Percentiles rank a stretch among this genome's conserved stretches.
These are phyloP conservation scores for Calameuta idolon DNA, from an alignment of 2,888 invertebrate species.

Conservation along the genomic window DNA sequence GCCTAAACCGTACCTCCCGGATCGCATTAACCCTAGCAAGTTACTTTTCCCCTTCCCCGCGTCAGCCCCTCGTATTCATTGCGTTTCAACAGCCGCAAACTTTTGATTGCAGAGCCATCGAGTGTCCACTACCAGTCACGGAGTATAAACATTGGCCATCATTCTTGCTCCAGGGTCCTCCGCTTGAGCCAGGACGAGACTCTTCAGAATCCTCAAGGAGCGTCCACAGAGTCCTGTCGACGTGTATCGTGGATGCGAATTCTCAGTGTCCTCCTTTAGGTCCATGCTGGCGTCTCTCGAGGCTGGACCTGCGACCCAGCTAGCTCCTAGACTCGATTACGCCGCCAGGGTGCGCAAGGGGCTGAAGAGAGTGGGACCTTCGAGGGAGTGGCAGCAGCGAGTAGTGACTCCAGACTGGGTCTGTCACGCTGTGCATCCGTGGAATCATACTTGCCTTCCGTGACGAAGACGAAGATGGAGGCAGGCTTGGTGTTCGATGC, in stretches of 20 bases:
- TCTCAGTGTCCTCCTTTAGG: not conserved
- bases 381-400: not conserved
- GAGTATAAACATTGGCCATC: not conserved
- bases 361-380: not conserved
- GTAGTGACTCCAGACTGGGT: not conserved
- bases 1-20: not conserved
- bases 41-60: not conserved
- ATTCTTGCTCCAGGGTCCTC: not conserved
- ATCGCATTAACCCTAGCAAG: not conserved
- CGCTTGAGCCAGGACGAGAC: not conserved
- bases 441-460: constrained; percentile 78
- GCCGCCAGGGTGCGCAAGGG: not conserved
- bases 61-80: not conserved
- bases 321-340: not conserved
- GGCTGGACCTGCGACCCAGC: not conserved
- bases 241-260: not conserved
- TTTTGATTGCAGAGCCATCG: not conserved
- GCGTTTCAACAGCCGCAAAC: not conserved
- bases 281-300: not conserved
- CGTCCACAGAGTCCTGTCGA: not conserved
- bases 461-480: constrained; percentile 90
- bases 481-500: constrained; percentile 91
- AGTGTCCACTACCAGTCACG: not conserved
- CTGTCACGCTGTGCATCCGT: not conserved
- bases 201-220: not conserved